Evolutionary conservation across 2,113 vertebrate genomes (phyloP).

Genomic region (Pomatostomus ruficeps): DNA sequence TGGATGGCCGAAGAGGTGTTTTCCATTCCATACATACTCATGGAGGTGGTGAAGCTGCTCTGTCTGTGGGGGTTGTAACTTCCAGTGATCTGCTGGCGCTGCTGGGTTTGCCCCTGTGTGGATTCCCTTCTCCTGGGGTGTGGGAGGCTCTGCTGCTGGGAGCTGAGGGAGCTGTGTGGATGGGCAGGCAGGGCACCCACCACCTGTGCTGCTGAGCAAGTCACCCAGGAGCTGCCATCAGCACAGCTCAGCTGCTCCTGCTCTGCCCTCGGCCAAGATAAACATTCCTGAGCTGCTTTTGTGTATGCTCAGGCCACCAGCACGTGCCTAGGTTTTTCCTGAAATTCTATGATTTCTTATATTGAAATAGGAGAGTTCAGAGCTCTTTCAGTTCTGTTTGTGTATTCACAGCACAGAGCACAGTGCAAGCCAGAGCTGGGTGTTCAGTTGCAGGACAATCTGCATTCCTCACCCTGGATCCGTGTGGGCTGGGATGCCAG

Average conservation of each 20-base stretch:
- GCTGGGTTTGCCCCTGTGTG: not conserved
- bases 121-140: not conserved
- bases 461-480: not conserved
- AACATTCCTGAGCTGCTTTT: slow-evolving; percentile 7
- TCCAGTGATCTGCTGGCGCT: not conserved
- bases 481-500: not conserved
- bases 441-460: not conserved
- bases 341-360: not conserved
- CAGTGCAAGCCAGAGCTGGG: not conserved
- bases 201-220: not conserved
- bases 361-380: not conserved
- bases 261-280: not conserved
- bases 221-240: not conserved
- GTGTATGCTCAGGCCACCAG: not conserved
- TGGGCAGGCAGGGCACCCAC: not conserved
- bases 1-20: not conserved
- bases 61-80: not conserved
- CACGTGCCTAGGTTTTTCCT: not conserved
- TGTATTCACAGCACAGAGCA: not conserved
- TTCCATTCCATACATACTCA: not conserved
- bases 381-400: not conserved
- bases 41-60: not conserved
- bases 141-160: not conserved
- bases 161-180: not conserved
- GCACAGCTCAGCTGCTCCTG: not conserved